A percentile compares a stretch with the other conserved stretches of the same genome.
Evolutionary conservation across 2,888 invertebrate species (phyloP).

Genomic region (Drosophila recens): DNA sequence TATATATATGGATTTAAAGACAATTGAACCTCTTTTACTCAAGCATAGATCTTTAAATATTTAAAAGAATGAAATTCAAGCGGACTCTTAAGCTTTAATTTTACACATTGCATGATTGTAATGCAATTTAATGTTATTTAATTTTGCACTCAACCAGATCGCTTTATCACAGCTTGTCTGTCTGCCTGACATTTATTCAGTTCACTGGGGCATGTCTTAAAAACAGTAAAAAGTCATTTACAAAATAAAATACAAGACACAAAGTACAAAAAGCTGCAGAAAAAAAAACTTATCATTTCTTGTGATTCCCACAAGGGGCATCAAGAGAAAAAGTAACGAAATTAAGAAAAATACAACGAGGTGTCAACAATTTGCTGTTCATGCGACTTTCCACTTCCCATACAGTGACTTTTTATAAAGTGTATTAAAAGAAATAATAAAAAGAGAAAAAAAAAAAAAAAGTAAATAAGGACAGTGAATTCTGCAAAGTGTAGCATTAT

Average conservation of each 20-base stretch:
- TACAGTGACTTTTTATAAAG: slow-evolving; percentile 34
- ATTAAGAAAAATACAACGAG: slow-evolving; percentile 50
- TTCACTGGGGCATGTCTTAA: slow-evolving; percentile 50
- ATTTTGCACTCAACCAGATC: slow-evolving; percentile 29
- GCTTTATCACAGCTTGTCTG: slow-evolving; percentile 26
- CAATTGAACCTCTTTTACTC: too few species aligned
- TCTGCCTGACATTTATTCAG: slow-evolving; percentile 19
- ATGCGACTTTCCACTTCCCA: slow-evolving; percentile 27
- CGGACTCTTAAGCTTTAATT: not conserved
- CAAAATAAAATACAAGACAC: slow-evolving; percentile 47
- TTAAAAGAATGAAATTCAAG: too few species aligned
- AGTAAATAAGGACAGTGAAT: slow-evolving; percentile 47
- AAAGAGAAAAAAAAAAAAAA: slow-evolving; percentile 26
- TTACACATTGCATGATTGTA: not conserved
- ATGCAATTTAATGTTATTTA: not conserved
- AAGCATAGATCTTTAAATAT: too few species aligned
- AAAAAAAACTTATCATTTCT: slow-evolving; percentile 48
- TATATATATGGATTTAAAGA: too few species aligned
- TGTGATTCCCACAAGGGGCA: slow-evolving; percentile 49
- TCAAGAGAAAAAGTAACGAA: slow-evolving; percentile 53
- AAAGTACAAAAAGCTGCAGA: slow-evolving; percentile 8
- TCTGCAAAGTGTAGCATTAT: slow-evolving; percentile 68
- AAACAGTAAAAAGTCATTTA: slow-evolving; percentile 60
- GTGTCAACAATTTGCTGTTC: slow-evolving; percentile 62
- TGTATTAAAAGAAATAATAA: slow-evolving; percentile 55